A percentile compares a stretch with the other conserved stretches of the same genome.
Conservation (phyloP, 2,113 vertebrate genomes). For the Poecile atricapillus region DNA sequence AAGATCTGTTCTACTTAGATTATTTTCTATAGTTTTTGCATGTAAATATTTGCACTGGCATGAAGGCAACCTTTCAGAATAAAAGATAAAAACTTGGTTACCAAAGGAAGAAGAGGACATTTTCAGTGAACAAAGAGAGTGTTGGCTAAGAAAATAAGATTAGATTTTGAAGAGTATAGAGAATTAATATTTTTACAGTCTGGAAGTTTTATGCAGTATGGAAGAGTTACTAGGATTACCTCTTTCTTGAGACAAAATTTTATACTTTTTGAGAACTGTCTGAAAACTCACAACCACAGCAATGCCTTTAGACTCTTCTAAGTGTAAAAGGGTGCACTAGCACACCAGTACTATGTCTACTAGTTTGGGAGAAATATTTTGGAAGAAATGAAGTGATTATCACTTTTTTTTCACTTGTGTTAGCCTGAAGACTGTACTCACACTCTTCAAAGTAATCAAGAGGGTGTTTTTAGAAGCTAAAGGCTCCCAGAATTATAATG, state of each 20-base stretch:
- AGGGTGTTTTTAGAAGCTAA: not conserved
- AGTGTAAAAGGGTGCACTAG: not conserved
- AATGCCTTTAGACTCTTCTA: not conserved
- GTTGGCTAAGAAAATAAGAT: not conserved
- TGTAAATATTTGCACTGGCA: not conserved
- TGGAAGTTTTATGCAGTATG: not conserved
- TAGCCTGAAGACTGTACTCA: not conserved
- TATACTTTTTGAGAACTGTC: not conserved
- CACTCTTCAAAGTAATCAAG: not conserved
- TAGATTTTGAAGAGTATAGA: not conserved
- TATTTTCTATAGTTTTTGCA: not conserved
- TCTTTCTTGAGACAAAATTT: not conserved
- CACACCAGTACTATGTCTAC: not conserved
- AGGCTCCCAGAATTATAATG: not conserved
- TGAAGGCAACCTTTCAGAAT: not conserved
- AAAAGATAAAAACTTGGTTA: not conserved
- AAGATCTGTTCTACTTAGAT: not conserved
- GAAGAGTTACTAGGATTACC: not conserved
- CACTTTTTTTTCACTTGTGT: not conserved
- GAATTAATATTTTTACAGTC: not conserved
- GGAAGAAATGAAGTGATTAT: not conserved
- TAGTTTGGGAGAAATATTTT: not conserved
- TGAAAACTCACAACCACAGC: not conserved
- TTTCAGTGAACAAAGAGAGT: not conserved
- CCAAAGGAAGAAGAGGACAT: not conserved